Percentiles rank a stretch among this genome's conserved stretches.
phyloP scores from a whole-genome alignment of 2,113 vertebrate genomes.

The Pelecanoides urinatrix region DNA sequence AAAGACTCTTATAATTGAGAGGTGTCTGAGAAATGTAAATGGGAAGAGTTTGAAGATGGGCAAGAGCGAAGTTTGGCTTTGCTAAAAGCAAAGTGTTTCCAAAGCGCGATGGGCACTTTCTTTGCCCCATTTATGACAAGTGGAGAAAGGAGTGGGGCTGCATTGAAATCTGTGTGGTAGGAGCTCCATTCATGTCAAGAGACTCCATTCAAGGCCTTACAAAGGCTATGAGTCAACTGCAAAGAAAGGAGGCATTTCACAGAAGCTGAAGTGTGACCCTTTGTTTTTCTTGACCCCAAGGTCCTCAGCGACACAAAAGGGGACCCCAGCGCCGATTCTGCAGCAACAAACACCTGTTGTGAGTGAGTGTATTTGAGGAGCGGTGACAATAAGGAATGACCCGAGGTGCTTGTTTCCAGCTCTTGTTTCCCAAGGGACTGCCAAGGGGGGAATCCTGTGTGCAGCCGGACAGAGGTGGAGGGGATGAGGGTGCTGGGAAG shows the following conservation, averaged over 20 bases:
- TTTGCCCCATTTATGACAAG: not conserved
- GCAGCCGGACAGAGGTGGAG: not conserved
- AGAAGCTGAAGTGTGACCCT: constrained; percentile 56
- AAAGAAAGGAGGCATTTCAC: constrained; percentile 41
- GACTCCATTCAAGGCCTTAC: constrained; percentile 2
- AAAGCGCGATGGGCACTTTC: not conserved
- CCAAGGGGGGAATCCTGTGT: not conserved
- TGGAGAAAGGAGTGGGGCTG: not conserved
- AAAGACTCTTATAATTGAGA: not conserved
- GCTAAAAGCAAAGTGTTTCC: not conserved
- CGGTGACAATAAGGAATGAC: constrained; percentile 30
- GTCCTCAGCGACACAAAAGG: constrained; percentile 12
- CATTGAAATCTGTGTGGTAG: constrained; percentile 3
- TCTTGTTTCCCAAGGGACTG: not conserved
- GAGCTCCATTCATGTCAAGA: not conserved
- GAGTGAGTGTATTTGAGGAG: constrained; percentile 32
- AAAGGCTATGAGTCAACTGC: constrained; percentile 47
- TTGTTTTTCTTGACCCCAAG: constrained; percentile 49
- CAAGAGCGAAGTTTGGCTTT: not conserved
- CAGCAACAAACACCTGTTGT: constrained; percentile 30
- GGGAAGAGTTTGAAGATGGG: not conserved
- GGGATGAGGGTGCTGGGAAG: not conserved
- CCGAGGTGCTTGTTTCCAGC: not conserved
- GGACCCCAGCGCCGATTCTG: not conserved
- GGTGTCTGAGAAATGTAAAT: not conserved